phyloP scores from a whole-genome alignment of 2,888 invertebrate genomes.

The Schrankia costaestrigalis region DNA sequence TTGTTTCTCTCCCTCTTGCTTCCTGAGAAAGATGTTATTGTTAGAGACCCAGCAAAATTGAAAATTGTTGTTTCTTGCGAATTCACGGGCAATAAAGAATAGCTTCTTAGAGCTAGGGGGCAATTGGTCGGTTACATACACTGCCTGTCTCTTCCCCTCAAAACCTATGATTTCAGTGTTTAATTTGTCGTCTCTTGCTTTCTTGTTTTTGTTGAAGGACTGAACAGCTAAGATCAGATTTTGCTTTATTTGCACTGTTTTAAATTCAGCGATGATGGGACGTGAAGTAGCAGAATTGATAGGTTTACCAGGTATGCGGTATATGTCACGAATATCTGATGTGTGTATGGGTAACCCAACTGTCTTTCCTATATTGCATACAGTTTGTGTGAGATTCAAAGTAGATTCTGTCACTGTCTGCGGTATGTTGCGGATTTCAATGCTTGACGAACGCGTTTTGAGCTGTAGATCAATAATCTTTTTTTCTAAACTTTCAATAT shows the following conservation, averaged over 20 bases:
- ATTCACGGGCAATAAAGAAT: background rate
- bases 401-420: background rate
- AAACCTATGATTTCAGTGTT: background rate
- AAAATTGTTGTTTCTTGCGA: background rate
- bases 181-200: background rate
- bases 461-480: background rate
- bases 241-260: background rate
- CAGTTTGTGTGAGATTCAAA: background rate
- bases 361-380: background rate
- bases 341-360: background rate
- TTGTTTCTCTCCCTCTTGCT: conserved; percentile 2
- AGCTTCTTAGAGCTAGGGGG: background rate
- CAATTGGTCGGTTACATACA: background rate
- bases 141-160: background rate
- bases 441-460: background rate
- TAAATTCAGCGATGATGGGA: background rate
- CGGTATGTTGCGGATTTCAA: background rate
- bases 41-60: conserved; percentile 1
- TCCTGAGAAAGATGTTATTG: background rate
- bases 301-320: background rate
- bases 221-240: background rate
- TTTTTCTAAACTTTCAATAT: background rate
- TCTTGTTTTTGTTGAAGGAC: background rate
- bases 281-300: background rate
- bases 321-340: background rate